A percentile compares a stretch with the other conserved stretches of the same genome.
Conservation (phyloP, 1,140 invertebrate genomes). For the Hesperophylax magnus region DNA sequence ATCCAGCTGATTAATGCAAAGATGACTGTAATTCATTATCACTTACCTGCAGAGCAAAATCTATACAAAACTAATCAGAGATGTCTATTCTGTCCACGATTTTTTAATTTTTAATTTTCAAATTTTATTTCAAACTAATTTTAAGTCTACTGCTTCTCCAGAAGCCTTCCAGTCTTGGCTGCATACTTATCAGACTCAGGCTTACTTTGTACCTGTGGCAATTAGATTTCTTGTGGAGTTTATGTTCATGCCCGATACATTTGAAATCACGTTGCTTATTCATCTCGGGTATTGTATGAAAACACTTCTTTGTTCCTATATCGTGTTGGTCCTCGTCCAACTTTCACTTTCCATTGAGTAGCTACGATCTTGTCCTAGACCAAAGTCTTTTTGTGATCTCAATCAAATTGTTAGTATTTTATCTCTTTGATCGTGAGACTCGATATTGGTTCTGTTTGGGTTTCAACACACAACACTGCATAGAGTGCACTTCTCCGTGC, state of each 20-base stretch:
- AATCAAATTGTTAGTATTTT: conserved; percentile 40
- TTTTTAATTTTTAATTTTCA: too few species aligned
- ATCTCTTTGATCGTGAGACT: conserved; percentile 31
- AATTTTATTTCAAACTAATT: too few species aligned
- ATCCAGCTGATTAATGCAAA: too few species aligned
- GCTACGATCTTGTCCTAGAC: conserved; percentile 41
- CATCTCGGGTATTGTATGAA: conserved; percentile 27
- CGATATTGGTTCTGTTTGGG: conserved; percentile 30
- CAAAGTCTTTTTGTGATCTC: conserved; percentile 43
- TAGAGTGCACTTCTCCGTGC: neutral
- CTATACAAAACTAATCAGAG: too few species aligned
- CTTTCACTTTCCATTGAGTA: conserved; percentile 39
- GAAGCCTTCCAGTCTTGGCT: too few species aligned
- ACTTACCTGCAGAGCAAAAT: too few species aligned
- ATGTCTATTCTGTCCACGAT: too few species aligned
- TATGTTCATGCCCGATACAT: conserved; percentile 6
- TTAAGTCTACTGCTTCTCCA: too few species aligned
- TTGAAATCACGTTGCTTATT: conserved; percentile 30
- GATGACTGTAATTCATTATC: too few species aligned
- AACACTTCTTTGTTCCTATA: conserved; percentile 34
- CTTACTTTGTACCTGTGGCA: neutral
- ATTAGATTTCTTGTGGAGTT: neutral
- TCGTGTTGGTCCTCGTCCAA: conserved; percentile 19
- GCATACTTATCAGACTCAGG: too few species aligned
- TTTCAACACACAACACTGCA: conserved; percentile 24